A percentile compares a stretch with the other conserved stretches of the same genome.
Conservation (phyloP, 2,888 invertebrate genomes). For the Aricia artaxerxes region DNA sequence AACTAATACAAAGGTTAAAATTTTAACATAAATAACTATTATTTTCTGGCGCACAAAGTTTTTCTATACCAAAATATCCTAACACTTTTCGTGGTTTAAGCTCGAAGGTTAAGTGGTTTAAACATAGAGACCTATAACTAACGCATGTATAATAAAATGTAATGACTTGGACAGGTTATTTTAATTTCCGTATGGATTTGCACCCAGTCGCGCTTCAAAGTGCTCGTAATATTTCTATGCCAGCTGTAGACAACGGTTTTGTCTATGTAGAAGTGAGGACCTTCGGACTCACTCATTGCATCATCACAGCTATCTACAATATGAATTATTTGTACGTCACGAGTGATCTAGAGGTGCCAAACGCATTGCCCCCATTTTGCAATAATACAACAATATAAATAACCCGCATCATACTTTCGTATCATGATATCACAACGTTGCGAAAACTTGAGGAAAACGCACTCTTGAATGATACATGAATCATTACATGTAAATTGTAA, state of each 20-base stretch:
- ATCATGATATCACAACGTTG: background rate
- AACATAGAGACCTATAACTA: too few relatives aligned
- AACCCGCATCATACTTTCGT: background rate
- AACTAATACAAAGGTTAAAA: too few relatives aligned
- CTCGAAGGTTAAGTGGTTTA: too few relatives aligned
- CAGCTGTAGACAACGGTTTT: background rate
- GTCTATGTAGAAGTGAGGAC: background rate
- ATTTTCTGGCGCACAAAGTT: too few relatives aligned
- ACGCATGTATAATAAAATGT: too few relatives aligned
- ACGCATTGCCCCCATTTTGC: slow-evolving; percentile 1
- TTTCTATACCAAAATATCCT: too few relatives aligned
- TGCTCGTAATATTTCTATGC: background rate
- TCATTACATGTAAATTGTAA: too few relatives aligned
- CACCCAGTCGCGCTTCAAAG: background rate
- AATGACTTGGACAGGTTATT: too few relatives aligned
- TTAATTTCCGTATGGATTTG: too few relatives aligned
- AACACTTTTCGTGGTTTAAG: too few relatives aligned
- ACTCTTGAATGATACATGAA: background rate
- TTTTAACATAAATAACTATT: too few relatives aligned
- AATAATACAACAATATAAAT: slow-evolving; percentile 18
- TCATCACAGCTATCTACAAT: background rate
- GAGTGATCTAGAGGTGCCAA: slow-evolving; percentile 4
- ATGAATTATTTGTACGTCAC: background rate
- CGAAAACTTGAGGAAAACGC: background rate
- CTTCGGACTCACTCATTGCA: background rate